A percentile compares a stretch with the other conserved stretches of the same genome.
Evolutionary conservation across 2,797 vertebrate genomes (phyloP).

Genomic region (Geotria australis): DNA sequence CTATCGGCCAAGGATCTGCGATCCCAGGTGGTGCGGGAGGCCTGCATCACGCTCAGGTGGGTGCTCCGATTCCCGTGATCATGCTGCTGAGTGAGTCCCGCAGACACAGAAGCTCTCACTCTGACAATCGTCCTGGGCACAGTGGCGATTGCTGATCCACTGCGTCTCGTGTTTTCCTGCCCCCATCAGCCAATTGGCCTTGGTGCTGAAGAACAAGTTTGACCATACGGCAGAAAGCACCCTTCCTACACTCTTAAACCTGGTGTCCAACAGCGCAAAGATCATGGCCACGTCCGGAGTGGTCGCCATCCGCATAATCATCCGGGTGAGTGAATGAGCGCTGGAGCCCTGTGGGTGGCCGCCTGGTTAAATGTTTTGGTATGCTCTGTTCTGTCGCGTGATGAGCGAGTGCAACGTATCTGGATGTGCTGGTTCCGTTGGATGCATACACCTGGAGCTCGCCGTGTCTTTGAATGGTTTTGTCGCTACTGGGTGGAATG

Average conservation of each 20-base stretch:
- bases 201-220: conserved; percentile 70
- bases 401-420: too few species aligned
- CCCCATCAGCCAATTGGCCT: conserved; percentile 33
- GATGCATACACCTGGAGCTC: too few species aligned
- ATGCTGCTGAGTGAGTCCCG: background rate
- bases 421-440: too few species aligned
- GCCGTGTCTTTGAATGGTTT: too few species aligned
- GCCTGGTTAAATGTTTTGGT: too few species aligned
- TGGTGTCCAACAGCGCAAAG: conserved; percentile 90
- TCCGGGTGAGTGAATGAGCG: conserved; percentile 23
- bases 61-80: conserved; percentile 6
- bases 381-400: too few species aligned
- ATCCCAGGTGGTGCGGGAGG: conserved; percentile 85
- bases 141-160: too few species aligned
- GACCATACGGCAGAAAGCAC: conserved; percentile 88
- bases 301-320: conserved; percentile 71
- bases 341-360: too few species aligned
- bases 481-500: too few species aligned
- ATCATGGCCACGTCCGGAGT: conserved; percentile 79
- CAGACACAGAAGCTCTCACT: background rate
- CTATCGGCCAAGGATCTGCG: conserved; percentile 83
- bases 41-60: conserved; percentile 89
- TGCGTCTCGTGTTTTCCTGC: conserved; percentile 2
- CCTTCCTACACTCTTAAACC: conserved; percentile 78
- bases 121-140: background rate